Conservation (phyloP, 2,797 vertebrate genomes). For the Lutjanus argentimaculatus region DNA sequence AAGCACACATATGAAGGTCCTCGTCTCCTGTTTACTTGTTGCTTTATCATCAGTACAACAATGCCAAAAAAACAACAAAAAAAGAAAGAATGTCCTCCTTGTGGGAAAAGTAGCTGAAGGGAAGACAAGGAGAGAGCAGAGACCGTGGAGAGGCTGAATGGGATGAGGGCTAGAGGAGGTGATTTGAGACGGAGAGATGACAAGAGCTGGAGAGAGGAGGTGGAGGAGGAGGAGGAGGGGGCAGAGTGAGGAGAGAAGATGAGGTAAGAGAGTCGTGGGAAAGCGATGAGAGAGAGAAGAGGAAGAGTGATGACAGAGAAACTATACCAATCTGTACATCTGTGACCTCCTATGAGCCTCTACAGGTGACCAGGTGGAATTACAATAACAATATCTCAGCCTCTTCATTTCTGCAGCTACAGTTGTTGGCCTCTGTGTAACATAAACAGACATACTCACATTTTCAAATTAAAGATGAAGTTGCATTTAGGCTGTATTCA, state of each 20-base stretch:
- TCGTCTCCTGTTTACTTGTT: not conserved
- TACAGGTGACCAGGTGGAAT: slow-evolving; percentile 23
- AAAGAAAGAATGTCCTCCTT: not conserved
- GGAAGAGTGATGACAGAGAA: slow-evolving; percentile 11
- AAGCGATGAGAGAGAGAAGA: slow-evolving; percentile 38
- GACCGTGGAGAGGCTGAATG: slow-evolving; percentile 27
- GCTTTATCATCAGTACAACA: not conserved
- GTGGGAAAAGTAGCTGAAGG: slow-evolving; percentile 11
- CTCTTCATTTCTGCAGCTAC: not conserved
- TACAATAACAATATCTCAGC: too few species aligned
- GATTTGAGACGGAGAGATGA: slow-evolving; percentile 67
- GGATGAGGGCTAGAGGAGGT: slow-evolving; percentile 55
- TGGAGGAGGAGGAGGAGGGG: slow-evolving; percentile 11
- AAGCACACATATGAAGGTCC: not conserved
- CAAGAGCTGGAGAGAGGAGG: slow-evolving; percentile 39
- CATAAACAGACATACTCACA: too few species aligned
- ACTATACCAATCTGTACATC: not conserved
- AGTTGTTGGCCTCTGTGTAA: too few species aligned
- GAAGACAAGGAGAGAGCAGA: slow-evolving; percentile 12
- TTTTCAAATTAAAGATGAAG: too few species aligned
- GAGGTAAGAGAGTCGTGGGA: slow-evolving; percentile 62
- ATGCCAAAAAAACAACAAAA: not conserved
- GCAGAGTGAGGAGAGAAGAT: slow-evolving; percentile 24
- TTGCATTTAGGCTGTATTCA: too few species aligned
- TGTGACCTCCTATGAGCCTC: slow-evolving; percentile 16